Evolutionary conservation across 2,113 vertebrate species (phyloP), one percentile per base, ranked within the genome.

Genomic region (Gymnorhina tibicen): DNA sequence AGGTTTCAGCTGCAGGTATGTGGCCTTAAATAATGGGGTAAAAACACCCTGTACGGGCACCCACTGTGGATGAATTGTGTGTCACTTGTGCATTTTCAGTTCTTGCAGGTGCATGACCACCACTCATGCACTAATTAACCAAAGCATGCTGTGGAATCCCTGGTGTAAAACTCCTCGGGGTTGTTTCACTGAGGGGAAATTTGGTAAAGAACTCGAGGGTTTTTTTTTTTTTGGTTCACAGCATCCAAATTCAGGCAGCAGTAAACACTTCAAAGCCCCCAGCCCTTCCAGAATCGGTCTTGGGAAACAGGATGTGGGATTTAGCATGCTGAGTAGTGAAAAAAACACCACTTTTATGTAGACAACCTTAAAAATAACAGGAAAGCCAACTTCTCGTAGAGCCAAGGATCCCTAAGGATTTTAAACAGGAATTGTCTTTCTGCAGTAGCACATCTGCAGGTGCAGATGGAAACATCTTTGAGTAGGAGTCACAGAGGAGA

Each of bases 261-360:
- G 21, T 5, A 80, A 91, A 73, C 28, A 68, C 28, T 89, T 76
- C 33, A 69, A 87, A 93, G 52, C 55, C 23, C 32, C 24, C 20
- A 75, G 47, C 12, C 9, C 13, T 85, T 69, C 82, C 60, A 86
- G 55, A 47, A 56, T 59, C 15, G 37, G 47, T 13, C n/a, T 46
- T 82, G 79, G 46, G 81, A 96, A 87, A 89, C 72, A 97, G 87
- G 91, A 92, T 87, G 68, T 28, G 30, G 35, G 28, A 59, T 50
- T 84, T 84, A 85, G 35, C 50, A 19, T 33, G 42, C 88, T 82
- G 66, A 89, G 68, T 33, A 44, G 22, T 22, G 33, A 77, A 84
- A 85, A 62, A 41, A 67, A 11, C 11, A 30, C 32, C 12, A 13
- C 9, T 18, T 76, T 89, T 73, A 70, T 81, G 76, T 85, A 75